Conservation (phyloP, 2,888 invertebrate species). For the Erebia epiphron region DNA sequence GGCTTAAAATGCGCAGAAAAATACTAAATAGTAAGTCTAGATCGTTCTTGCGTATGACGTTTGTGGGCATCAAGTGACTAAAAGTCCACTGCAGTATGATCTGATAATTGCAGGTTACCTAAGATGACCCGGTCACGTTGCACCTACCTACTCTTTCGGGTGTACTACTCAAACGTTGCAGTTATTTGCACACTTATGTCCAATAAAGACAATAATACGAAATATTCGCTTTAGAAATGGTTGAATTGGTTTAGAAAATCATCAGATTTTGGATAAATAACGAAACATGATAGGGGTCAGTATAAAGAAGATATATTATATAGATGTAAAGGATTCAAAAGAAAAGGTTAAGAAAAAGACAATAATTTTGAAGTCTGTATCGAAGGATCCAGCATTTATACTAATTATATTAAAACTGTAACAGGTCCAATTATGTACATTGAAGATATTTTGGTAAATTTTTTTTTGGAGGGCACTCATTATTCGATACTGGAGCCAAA, state of each 20-base stretch:
- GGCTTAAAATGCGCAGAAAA: conserved; percentile 27
- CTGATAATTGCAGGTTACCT: conserved; percentile 65
- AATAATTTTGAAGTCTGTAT: too few species aligned
- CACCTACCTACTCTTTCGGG: conserved; percentile 32
- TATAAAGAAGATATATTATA: too few species aligned
- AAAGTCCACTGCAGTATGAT: conserved; percentile 13
- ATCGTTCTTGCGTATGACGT: conserved; percentile 7
- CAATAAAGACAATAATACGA: not conserved
- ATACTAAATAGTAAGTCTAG: conserved; percentile 1
- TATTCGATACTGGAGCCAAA: too few species aligned
- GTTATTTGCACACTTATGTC: not conserved
- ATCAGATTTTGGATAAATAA: too few species aligned
- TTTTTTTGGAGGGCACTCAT: too few species aligned
- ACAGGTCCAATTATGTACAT: too few species aligned
- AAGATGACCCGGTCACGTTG: conserved; percentile 67
- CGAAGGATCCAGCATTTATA: too few species aligned
- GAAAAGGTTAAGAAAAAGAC: too few species aligned
- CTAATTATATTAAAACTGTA: too few species aligned
- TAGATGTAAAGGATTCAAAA: too few species aligned
- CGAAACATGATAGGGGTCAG: too few species aligned
- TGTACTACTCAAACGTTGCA: not conserved
- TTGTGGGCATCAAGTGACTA: conserved; percentile 23
- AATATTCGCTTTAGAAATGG: not conserved
- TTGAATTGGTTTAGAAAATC: not conserved
- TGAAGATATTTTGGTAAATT: too few species aligned